Conservation (phyloP, 53 echinoderm and acorn worm species). For the Luidia sarsii region DNA sequence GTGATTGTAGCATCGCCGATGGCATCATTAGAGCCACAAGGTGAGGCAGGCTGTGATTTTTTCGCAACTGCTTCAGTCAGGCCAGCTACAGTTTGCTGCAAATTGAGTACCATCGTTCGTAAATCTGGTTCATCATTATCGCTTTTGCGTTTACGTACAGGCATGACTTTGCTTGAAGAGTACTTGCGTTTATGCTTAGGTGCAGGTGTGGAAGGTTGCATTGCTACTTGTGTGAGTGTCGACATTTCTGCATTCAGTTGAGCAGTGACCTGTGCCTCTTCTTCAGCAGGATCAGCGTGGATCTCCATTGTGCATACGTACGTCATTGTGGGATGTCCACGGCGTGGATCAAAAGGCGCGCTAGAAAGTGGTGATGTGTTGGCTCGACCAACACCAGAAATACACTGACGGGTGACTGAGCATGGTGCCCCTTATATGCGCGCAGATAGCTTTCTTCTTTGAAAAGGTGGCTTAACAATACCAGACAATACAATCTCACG, state of each 20-base stretch:
- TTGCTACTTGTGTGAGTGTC: not conserved
- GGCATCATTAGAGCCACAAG: not conserved
- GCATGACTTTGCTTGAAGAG: not conserved
- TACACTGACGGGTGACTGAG: not conserved
- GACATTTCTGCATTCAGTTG: not conserved
- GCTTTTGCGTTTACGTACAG: not conserved
- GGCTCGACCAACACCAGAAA: not conserved
- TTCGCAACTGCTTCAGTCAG: not conserved
- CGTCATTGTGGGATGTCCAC: not conserved
- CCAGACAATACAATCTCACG: not conserved
- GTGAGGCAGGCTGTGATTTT: no score
- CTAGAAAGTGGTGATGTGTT: not conserved
- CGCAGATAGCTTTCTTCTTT: conserved; percentile 2
- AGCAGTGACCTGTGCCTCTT: not conserved
- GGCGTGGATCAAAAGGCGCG: not conserved
- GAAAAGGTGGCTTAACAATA: not conserved
- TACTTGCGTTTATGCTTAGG: no score
- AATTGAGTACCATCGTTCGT: not conserved
- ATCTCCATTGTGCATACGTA: not conserved
- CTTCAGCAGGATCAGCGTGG: not conserved
- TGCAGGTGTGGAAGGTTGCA: no score
- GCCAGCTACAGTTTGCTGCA: not conserved
- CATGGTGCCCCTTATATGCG: conserved; percentile 4
- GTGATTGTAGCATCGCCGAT: not conserved
- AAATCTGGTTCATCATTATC: not conserved